Base-by-base conservation (phyloP, 2,888 invertebrate genomes). In the Leptinotarsa haldemani region DNA sequence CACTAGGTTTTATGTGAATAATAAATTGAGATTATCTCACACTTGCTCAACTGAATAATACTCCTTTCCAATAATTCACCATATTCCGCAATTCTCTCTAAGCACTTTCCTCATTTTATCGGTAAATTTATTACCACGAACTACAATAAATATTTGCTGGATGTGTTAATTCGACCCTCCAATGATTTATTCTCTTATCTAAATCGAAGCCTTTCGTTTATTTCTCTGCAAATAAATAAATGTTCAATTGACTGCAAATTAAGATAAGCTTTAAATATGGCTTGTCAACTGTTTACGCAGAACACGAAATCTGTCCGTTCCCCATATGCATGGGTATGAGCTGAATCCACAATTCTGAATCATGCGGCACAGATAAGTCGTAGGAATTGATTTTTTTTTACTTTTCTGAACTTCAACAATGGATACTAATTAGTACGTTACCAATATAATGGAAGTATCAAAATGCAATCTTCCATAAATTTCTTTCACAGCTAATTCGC, bases 191-290 rank as follows among this genome's bases (percentile, higher is more conserved):
- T 61, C 7, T 74, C 78, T 79, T 80, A 81, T 81, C 81, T 80
- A 76, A 80, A 80, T 80, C 78, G 79, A 71, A 74, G 78, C 75
- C 74, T 74, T 76, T 74, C 75, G 77, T 77, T 75, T 77, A 77
- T 78, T 78, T 74, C 70, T 71, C 61, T 22, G 76, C 72, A 80
- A 80, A 80, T 80, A 80, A 79, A 81, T 80, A 78, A 79, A 80
- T 79, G 80, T 80, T 75, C 77, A 75, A 80, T 78, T 79, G 82
- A 80, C 82, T 80, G 81, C 81, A 77, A 82, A 82, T 83, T 83
- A 80, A 83, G 83, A 83, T 83, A 83, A 83, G 81, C 82, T 66
- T 83, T 82, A 83, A 83, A 82, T 82, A 82, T 82, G 79, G 79
- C 78, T 79, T 82, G 81, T 81, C 82, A 78, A 78, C 80, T 80